phyloP scores from a whole-genome alignment of 2,888 invertebrate species.

The Prosopocoilus inquinatus region DNA sequence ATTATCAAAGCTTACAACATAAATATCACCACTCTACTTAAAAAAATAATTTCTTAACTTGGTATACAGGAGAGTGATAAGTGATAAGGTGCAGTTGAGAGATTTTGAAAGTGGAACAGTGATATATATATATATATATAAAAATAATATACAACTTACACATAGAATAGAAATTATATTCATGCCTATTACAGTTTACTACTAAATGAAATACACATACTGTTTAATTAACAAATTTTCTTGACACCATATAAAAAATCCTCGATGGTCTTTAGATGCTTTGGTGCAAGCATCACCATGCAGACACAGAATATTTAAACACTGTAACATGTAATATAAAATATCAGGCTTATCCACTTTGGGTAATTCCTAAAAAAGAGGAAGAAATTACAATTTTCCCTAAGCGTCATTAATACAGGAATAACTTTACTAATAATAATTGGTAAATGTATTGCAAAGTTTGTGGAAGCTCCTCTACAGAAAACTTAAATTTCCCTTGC shows the following conservation, averaged over 20 bases:
- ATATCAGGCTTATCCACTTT: conserved; percentile 87
- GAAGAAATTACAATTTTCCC: not conserved
- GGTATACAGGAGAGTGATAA: too few relatives aligned
- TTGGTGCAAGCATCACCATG: conserved; percentile 91
- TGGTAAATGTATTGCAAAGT: conserved; percentile 92
- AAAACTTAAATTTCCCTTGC: conserved; percentile 89
- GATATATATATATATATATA: too few relatives aligned
- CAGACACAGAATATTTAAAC: conserved; percentile 84
- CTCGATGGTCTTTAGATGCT: conserved; percentile 84
- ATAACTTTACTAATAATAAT: conserved; percentile 67
- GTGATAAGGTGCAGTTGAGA: too few relatives aligned
- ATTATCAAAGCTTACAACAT: too few relatives aligned
- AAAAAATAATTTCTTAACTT: too few relatives aligned
- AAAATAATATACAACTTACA: not conserved
- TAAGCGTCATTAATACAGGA: not conserved
- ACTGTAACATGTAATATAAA: conserved; percentile 87
- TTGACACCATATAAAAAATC: conserved; percentile 94
- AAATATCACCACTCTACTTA: too few relatives aligned
- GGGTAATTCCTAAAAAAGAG: conserved; percentile 65
- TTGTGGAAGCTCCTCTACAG: conserved; percentile 84
- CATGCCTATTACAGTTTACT: not conserved
- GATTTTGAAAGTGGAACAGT: too few relatives aligned
- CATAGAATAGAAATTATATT: not conserved
- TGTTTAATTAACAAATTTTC: conserved; percentile 92
- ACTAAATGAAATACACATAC: conserved; percentile 53